Evolutionary conservation across 2,888 invertebrate species (phyloP).

Genomic region (Margaritifera margaritifera): DNA sequence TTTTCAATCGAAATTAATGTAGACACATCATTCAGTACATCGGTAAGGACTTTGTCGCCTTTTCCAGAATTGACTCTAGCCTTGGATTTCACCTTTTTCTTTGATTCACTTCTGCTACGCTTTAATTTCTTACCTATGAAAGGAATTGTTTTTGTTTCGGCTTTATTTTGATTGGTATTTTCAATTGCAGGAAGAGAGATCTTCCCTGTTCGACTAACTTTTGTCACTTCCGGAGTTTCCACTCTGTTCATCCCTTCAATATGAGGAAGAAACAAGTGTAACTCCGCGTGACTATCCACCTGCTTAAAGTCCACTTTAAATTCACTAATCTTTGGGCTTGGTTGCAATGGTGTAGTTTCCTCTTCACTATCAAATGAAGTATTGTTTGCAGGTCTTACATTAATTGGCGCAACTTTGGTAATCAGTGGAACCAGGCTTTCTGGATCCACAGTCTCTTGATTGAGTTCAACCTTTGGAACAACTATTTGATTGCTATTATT

Average conservation of each 20-base stretch:
- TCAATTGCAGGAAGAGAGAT: conserved; percentile 32
- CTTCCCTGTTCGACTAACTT: conserved; percentile 4
- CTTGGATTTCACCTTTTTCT: conserved; percentile 30
- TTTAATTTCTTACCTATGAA: conserved; percentile 20
- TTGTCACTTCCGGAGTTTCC: conserved; percentile 25
- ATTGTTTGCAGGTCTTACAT: too few relatives aligned
- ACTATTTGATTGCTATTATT: too few relatives aligned
- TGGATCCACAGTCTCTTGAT: too few relatives aligned
- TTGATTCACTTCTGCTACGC: conserved; percentile 7
- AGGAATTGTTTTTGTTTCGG: conserved; percentile 16
- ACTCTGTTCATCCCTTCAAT: conserved; percentile 32
- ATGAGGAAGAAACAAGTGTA: conserved; percentile 49
- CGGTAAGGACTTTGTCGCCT: conserved; percentile 35
- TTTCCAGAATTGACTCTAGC: conserved; percentile 27
- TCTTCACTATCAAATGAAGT: too few relatives aligned
- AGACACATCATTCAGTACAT: conserved; percentile 48
- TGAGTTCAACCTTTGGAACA: too few relatives aligned
- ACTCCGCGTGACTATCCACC: conserved; percentile 42
- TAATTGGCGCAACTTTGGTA: too few relatives aligned
- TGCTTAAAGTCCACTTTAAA: conserved; percentile 48
- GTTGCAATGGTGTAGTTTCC: conserved; percentile 6
- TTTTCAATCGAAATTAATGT: conserved; percentile 46
- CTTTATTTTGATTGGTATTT: conserved; percentile 20
- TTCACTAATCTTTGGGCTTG: conserved; percentile 5
- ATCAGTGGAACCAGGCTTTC: too few relatives aligned